Base-by-base conservation (phyloP, 30 jellyfish, hydroid and myxozoan genomes). In the Haliclystus octoradiatus region DNA sequence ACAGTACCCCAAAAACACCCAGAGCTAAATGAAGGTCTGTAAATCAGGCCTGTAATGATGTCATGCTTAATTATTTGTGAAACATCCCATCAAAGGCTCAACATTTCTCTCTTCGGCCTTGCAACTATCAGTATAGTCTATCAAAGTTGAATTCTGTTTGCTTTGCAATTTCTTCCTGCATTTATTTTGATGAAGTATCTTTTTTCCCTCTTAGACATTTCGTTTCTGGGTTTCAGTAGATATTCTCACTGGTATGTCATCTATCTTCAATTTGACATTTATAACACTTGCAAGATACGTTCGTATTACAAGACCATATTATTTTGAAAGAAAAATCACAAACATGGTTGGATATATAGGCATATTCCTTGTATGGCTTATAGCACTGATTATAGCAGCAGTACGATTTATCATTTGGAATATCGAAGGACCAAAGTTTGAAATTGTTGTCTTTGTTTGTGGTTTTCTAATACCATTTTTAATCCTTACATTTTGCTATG, bases 211-310 rank as follows among this genome's bases (percentile, higher is more conserved):
- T n/a, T n/a, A n/a, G n/a, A n/a, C n/a, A n/a, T n/a, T n/a, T n/a
- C n/a, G n/a, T n/a, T n/a, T n/a, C n/a, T n/a, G n/a, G n/a, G n/a
- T n/a, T n/a, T n/a, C n/a, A 53, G 32, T 74, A 65, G 95, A 83
- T 46, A 75, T 83, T 75, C 30, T 69, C 81, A 33, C 71, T 12
- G 95, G 95, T 7, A 76, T 72, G 33, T 62, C 95, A 31, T 83
- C 95, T n/a, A 81, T 83, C 51, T 63, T 75, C 27, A 83, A 83
- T 65, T 70, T 83, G 31, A 76, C 92, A 1, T 50, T 84, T 23
- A 70, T 83, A 15, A 83, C 82, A 49, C 69, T 83, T 24, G 95
- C 75, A 34, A 80, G 95, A 13, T 83, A 62, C 74, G 63, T 75
- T 31, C 73, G 63, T 34, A 68, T 83, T 49, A 65, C 62, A 7